A percentile compares a stretch with the other conserved stretches of the same genome.
phyloP scores from a whole-genome alignment of 2,113 vertebrate genomes.

The Phrynocephalus versicolor region DNA sequence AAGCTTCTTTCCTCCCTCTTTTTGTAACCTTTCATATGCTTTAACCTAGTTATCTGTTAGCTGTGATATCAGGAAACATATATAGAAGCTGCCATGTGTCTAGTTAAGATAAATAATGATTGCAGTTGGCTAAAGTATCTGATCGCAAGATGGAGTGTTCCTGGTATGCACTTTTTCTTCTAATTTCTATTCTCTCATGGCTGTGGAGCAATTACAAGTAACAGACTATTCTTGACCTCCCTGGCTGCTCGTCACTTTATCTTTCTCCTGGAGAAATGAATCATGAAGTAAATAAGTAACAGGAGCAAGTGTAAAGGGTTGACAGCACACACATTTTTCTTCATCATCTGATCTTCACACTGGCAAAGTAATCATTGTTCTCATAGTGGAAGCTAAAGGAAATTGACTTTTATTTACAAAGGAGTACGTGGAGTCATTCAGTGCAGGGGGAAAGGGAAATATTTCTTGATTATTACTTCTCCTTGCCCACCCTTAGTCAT shows the following conservation, averaged over 20 bases:
- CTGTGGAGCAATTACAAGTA: slow-evolving; percentile 48
- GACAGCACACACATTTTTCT: slow-evolving; percentile 35
- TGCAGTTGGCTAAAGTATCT: slow-evolving; percentile 11
- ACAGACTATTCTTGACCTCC: slow-evolving; percentile 26
- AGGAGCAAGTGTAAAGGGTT: slow-evolving; percentile 1
- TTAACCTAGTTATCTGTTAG: background rate
- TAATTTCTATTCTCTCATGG: slow-evolving; percentile 45
- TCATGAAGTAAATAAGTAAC: slow-evolving; percentile 40
- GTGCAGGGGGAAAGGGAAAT: background rate
- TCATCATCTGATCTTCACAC: slow-evolving; percentile 2
- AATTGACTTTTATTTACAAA: background rate
- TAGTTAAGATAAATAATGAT: slow-evolving; percentile 45
- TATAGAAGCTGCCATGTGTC: slow-evolving; percentile 24
- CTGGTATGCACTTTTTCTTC: slow-evolving; percentile 25
- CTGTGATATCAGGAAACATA: background rate
- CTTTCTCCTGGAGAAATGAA: slow-evolving; percentile 24
- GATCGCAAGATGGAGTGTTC: slow-evolving; percentile 29
- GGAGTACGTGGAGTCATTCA: background rate
- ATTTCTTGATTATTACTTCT: background rate
- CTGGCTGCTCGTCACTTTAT: slow-evolving; percentile 25
- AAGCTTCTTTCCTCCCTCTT: background rate
- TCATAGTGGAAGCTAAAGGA: background rate
- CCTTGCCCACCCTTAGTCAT: background rate
- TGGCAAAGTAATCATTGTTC: slow-evolving; percentile 16
- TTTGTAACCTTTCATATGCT: background rate